These are phyloP conservation scores for Camelus dromedarius DNA, from an alignment of 2,113 vertebrate species.

Conservation along the genomic window DNA sequence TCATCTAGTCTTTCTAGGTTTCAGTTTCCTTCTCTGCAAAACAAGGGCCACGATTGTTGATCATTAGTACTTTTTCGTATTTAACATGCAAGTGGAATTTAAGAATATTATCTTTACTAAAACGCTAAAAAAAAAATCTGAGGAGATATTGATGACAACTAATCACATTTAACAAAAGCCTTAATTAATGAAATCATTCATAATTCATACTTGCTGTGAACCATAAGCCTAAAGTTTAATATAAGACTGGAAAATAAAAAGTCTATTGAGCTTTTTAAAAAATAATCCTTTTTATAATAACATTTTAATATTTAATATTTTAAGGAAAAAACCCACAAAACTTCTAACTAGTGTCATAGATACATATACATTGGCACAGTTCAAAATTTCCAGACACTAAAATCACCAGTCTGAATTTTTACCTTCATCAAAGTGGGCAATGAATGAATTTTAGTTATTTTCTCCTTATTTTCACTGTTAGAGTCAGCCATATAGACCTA, in stretches of 20 bases:
- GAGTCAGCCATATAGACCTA: background rate
- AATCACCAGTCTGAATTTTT: background rate
- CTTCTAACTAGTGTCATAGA: background rate
- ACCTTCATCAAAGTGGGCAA: background rate
- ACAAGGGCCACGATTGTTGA: background rate
- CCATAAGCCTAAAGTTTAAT: background rate
- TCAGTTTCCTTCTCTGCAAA: background rate
- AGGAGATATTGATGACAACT: background rate
- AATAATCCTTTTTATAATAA: background rate
- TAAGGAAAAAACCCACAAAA: background rate
- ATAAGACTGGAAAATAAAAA: background rate
- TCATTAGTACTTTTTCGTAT: background rate
- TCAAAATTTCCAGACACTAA: background rate
- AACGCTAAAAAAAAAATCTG: background rate
- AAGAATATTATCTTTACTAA: background rate
- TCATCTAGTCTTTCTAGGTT: background rate
- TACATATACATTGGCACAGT: background rate
- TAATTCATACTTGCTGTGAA: background rate
- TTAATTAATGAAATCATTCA: constrained; percentile 24
- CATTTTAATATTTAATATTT: background rate
- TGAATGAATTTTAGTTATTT: background rate
- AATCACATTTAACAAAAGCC: background rate
- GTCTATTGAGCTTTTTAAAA: background rate
- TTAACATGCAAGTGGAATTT: background rate
- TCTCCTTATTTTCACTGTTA: background rate